These are phyloP conservation scores for Furcifer pardalis DNA, from an alignment of 2,797 vertebrate species.

Conservation along the genomic window DNA sequence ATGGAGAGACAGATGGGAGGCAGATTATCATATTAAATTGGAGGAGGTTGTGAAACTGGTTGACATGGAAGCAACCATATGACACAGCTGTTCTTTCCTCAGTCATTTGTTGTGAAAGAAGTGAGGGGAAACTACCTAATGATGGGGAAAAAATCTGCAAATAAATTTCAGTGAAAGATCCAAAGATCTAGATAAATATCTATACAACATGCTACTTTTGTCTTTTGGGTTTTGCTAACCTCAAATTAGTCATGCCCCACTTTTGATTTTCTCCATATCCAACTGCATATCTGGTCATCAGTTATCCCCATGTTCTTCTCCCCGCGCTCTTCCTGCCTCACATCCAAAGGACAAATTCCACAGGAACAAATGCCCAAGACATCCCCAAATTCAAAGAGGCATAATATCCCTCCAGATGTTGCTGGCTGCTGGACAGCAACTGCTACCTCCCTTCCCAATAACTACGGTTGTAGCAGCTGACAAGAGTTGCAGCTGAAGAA, in stretches of 20 bases:
- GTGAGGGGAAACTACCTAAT: too few relatives aligned
- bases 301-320: background rate
- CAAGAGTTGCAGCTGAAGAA: too few relatives aligned
- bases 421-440: background rate
- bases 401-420: background rate
- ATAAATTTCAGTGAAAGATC: too few relatives aligned
- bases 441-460: background rate
- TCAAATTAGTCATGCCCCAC: too few relatives aligned
- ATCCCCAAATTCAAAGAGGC: background rate
- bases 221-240: too few relatives aligned
- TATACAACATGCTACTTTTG: too few relatives aligned
- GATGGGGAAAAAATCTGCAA: too few relatives aligned
- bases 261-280: too few relatives aligned
- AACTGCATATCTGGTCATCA: background rate
- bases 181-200: too few relatives aligned
- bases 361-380: background rate
- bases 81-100: background rate
- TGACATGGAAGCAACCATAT: background rate
- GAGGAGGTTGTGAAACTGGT: background rate
- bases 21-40: background rate
- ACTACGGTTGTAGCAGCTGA: background rate
- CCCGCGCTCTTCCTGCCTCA: background rate
- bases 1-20: background rate
- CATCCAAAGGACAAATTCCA: background rate
- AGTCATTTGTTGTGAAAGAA: background rate